phyloP scores from a whole-genome alignment of 2,888 invertebrate genomes.

The Coenonympha glycerion region DNA sequence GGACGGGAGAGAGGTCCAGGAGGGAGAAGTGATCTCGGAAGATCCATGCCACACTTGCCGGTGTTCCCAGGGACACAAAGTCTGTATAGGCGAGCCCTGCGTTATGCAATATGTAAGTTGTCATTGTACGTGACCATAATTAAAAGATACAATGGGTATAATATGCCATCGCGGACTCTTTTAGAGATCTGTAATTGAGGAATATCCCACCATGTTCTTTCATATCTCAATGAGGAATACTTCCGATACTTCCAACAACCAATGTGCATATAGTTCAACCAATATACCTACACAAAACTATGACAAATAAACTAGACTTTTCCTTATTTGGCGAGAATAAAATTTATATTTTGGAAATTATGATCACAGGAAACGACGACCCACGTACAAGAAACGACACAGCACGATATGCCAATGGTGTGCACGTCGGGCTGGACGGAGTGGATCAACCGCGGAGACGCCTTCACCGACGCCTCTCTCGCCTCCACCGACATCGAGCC shows the following conservation, averaged over 20 bases:
- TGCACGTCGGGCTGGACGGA: slow-evolving; percentile 86
- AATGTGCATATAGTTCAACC: too few species aligned
- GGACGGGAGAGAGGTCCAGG: slow-evolving; percentile 80
- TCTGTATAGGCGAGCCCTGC: slow-evolving; percentile 85
- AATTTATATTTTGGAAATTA: too few species aligned
- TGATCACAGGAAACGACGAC: not conserved
- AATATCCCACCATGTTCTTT: too few species aligned
- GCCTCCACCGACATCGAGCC: slow-evolving; percentile 66
- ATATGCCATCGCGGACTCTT: too few species aligned
- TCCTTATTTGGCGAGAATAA: too few species aligned
- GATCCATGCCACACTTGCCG: slow-evolving; percentile 88
- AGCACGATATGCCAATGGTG: slow-evolving; percentile 50
- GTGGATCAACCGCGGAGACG: slow-evolving; percentile 82
- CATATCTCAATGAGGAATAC: too few species aligned
- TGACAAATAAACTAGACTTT: too few species aligned
- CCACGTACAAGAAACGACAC: slow-evolving; percentile 39
- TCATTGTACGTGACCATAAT: not conserved
- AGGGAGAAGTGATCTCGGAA: slow-evolving; percentile 84
- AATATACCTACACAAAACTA: too few species aligned
- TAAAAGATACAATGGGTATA: too few species aligned
- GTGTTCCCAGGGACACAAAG: slow-evolving; percentile 81
- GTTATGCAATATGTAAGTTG: slow-evolving; percentile 48
- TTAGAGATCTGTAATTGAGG: too few species aligned
- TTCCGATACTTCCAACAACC: too few species aligned
- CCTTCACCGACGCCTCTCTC: slow-evolving; percentile 42